Percentiles rank a stretch among this genome's conserved stretches.
phyloP scores from a whole-genome alignment of 2,797 vertebrate species.

The Spatula versicolor region DNA sequence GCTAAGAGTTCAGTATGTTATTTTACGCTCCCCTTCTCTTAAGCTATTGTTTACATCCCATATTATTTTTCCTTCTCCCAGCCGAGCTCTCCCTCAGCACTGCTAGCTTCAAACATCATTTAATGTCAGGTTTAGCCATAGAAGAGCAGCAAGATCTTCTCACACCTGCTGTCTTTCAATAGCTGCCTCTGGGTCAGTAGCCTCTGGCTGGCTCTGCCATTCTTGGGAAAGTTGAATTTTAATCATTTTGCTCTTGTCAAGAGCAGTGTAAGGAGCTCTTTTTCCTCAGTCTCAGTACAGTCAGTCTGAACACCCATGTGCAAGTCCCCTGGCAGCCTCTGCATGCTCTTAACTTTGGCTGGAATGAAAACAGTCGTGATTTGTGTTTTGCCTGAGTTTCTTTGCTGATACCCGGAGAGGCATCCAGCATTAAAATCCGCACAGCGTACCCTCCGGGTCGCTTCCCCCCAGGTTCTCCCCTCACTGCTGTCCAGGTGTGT shows the following conservation, averaged over 20 bases:
- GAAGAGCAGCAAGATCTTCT: neutral
- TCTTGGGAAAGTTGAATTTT: slow-evolving; percentile 23
- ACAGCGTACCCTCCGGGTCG: neutral
- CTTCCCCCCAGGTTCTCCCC: neutral
- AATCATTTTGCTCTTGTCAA: slow-evolving; percentile 20
- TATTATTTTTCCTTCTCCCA: slow-evolving; percentile 2
- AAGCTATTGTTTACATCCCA: slow-evolving; percentile 5
- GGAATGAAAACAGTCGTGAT: neutral
- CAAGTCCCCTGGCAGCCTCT: neutral
- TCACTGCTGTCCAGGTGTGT: rapidly evolving
- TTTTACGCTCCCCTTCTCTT: neutral
- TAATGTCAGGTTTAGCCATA: neutral
- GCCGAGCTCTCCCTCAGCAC: neutral
- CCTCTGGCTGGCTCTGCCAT: slow-evolving; percentile 49
- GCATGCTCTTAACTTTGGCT: neutral
- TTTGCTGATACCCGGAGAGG: neutral
- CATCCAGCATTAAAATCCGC: neutral
- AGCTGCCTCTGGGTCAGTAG: slow-evolving; percentile 23
- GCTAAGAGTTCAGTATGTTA: neutral
- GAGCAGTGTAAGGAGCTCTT: neutral
- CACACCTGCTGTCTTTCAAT: slow-evolving; percentile 41
- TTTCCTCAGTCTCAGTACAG: neutral
- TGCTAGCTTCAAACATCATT: neutral
- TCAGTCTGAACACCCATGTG: neutral
- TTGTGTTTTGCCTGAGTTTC: slow-evolving; percentile 4